Conservation (phyloP, 2,113 vertebrate species). For the Apteryx owenii region DNA sequence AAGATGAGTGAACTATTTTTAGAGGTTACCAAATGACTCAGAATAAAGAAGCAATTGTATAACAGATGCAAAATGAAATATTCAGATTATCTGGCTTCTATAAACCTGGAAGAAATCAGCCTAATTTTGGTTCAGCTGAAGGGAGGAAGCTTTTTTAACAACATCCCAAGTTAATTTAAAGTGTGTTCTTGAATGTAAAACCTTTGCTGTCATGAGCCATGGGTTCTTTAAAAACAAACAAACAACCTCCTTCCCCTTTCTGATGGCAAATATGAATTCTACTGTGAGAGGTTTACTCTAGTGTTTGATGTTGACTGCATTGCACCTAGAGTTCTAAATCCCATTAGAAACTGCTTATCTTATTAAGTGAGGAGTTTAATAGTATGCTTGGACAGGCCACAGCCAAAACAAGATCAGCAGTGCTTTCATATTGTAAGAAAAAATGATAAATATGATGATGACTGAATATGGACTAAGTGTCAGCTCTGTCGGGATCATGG, state of each 20-base stretch:
- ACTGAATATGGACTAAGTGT: not conserved
- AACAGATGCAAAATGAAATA: conserved; percentile 31
- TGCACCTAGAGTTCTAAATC: conserved; percentile 25
- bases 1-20: conserved; percentile 50
- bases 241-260: not conserved
- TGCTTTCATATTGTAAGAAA: not conserved
- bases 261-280: not conserved
- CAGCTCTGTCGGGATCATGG: conserved; percentile 11
- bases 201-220: not conserved
- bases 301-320: not conserved
- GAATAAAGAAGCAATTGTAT: conserved; percentile 37
- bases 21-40: conserved; percentile 43
- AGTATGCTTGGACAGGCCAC: not conserved
- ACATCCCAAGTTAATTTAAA: not conserved
- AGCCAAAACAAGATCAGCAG: not conserved
- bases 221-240: not conserved
- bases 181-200: not conserved
- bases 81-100: not conserved
- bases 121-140: not conserved
- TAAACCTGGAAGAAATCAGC: not conserved
- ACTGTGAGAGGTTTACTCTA: not conserved
- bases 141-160: not conserved
- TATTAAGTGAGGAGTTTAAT: conserved; percentile 33
- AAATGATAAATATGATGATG: conserved; percentile 10
- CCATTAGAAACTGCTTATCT: conserved; percentile 12